These are phyloP conservation scores for Scelioninae gen. 1 DNA, from an alignment of 2,888 invertebrate genomes.

Conservation along the genomic window DNA sequence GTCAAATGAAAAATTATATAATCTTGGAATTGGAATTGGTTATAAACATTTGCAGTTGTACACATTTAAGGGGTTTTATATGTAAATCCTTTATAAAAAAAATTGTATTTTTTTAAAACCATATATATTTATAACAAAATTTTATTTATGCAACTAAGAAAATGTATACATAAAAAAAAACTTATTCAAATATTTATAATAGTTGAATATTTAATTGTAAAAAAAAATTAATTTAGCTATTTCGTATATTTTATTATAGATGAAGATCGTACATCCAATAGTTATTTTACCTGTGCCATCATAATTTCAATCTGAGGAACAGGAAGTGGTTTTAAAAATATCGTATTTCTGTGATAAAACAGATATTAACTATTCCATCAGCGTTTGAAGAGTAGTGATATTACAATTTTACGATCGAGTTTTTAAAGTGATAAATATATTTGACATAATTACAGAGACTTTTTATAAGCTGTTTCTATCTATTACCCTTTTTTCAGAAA, in stretches of 20 bases:
- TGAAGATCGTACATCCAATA: constrained; percentile 16
- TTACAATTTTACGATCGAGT: neutral
- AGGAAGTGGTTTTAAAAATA: constrained; percentile 31
- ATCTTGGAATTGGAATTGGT: no score
- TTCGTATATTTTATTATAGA: neutral
- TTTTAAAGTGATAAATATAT: neutral
- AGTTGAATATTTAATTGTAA: neutral
- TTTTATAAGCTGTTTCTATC: no score
- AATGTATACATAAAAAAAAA: no score
- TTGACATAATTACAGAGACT: neutral
- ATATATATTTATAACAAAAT: no score
- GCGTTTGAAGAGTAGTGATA: neutral
- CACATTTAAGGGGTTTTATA: no score
- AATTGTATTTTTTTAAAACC: no score
- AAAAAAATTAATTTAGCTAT: neutral
- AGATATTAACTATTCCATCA: constrained; percentile 27
- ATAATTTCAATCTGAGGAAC: constrained; percentile 17
- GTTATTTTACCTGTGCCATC: constrained; percentile 10
- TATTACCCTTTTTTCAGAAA: no score
- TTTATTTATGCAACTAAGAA: no score
- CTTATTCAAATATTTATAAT: no score
- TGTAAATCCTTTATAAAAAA: no score
- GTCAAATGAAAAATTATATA: no score
- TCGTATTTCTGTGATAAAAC: constrained; percentile 25
- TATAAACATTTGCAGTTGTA: no score